Base-by-base conservation (phyloP, 2,888 invertebrate species). In the Drosophila niveifrons region DNA sequence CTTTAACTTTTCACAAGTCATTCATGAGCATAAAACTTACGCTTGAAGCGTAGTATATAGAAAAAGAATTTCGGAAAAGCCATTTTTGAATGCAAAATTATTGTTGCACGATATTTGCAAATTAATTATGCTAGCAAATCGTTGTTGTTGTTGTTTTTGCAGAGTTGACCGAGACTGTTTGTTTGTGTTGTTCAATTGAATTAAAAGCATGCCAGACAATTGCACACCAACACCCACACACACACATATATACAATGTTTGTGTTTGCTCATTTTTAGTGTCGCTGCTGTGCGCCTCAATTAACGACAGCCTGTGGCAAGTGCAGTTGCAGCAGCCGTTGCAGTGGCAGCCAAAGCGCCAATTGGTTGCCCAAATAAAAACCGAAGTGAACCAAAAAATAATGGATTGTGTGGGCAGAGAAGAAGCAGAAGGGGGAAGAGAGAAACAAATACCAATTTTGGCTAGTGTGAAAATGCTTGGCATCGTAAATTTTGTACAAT, bases 401-500 rank as follows among this genome's bases (percentile, higher is more conserved):
- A 43, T 6, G 3, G 29, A 44, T 11, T 11, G 17, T 7, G 41
- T 46, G 34, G 11, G 11, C 2, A 1, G 34, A 0, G 11, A 11
- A 36, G 4, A 11, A n/a, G 34, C 11, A 8, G 13, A 9, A 10
- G 36, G 13, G 39, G n/a, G n/a, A n/a, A n/a, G n/a, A n/a, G n/a
- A n/a, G n/a, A 41, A 41, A 8, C 39, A 56, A 56, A 56, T 53
- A 23, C 62, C 81, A 68, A 71, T 61, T 73, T 59, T 58, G 48
- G 56, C 63, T 71, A 72, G 83, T 85, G 88, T 72, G 72, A 85
- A 85, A 82, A 78, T 72, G 80, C 58, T 66, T 51, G 67, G 52
- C 56, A 71, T 80, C 89, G 86, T 89, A 85, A 85, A 85, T 85
- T 85, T 85, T 75, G 80, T 66, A 85, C 83, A 88, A 82, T 85